Percentiles rank a stretch among this genome's conserved stretches.
Evolutionary conservation across 2,888 invertebrate species (phyloP).

Genomic region (Euplagia quadripunctaria): DNA sequence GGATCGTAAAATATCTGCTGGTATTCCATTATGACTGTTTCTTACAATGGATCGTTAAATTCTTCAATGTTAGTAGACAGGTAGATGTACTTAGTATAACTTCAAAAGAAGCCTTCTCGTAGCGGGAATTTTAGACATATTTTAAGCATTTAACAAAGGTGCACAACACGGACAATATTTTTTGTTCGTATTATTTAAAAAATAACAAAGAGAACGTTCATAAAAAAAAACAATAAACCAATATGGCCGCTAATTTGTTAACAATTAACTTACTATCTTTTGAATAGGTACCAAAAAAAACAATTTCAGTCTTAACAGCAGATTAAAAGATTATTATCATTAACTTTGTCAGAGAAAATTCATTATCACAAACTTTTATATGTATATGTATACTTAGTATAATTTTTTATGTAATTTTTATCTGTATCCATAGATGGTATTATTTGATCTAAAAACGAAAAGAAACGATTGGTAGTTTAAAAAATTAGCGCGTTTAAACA

Average conservation of each 20-base stretch:
- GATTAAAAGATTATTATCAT: no score
- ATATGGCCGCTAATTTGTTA: neutral
- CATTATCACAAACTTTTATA: no score
- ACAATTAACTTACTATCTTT: neutral
- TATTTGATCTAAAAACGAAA: no score
- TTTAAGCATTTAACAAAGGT: neutral
- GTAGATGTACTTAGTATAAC: conserved; percentile 1
- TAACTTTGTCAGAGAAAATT: no score
- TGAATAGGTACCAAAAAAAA: no score
- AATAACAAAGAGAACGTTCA: neutral
- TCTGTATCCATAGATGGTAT: no score
- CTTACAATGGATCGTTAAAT: conserved; percentile 19
- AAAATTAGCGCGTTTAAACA: no score
- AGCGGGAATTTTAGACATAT: neutral
- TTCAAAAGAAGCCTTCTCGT: neutral
- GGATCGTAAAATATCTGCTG: conserved; percentile 5
- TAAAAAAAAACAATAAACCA: neutral
- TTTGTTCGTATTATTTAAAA: neutral
- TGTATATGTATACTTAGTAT: no score
- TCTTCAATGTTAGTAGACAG: neutral
- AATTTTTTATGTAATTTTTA: no score
- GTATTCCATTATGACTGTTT: neutral
- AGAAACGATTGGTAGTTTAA: no score
- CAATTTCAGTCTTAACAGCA: no score
- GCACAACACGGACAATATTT: neutral